Evolutionary conservation across 2,888 invertebrate genomes (phyloP), one percentile per base, ranked within the genome.

Genomic region (Macrosoma leucophasiata): DNA sequence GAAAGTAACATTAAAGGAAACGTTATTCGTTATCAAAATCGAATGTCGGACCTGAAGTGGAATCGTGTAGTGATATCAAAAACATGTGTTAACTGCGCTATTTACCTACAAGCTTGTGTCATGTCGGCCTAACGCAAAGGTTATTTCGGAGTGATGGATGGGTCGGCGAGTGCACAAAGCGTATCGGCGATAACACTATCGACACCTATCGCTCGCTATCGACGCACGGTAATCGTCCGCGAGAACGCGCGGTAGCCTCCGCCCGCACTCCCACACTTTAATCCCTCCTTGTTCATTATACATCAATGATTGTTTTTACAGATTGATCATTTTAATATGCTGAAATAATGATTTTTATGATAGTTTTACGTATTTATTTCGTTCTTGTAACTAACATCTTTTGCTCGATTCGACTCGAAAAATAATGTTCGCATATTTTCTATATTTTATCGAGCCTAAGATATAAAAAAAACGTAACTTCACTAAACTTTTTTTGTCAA

Each of bases 121-220:
- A 59, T 53, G 69, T 60, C 74, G 78, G 77, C 67, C 66, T 57
- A 67, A 62, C 62, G 72, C 62, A 82, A 84, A 81, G 82, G 75
- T 62, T 58, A 55, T 43, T 41, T 44, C 40, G 38, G 50, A 57
- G 63, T 84, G 82, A 82, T 82, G 73, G 82, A 84, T 82, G 73
- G 66, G 75, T 65, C 81, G 82, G 81, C 76, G 67, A 55, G 57
- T 60, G 57, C 68, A 75, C 82, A 82, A 82, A 82, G 82, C 76
- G 64, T 70, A 65, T 66, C 66, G 60, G 36, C 57, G 79, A 78
- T 78, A 78, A 62, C 62, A 42, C 53, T 50, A 76, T 77, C 71
- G 75, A 52, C 35, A 44, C 49, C 50, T 71, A 75, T 72, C 73
- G 66, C 49, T 55, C 52, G 50, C 46, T 69, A 70, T 66, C 67